Conservation (phyloP, 1,140 invertebrate species). For the Bursaphelenchus mucronatus region DNA sequence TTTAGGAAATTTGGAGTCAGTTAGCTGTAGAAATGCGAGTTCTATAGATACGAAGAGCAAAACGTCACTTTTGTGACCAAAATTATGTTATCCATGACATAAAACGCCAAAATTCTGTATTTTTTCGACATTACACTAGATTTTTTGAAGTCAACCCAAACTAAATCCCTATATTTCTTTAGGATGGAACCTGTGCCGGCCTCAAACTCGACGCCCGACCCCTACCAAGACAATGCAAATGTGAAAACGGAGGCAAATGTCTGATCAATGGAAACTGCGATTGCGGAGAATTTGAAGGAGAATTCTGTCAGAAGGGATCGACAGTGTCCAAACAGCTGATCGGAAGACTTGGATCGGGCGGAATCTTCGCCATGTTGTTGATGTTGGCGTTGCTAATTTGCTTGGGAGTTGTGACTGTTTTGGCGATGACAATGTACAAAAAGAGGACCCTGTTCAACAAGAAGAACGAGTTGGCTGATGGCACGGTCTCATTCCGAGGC, state of each 20-base stretch:
- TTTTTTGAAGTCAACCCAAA: too few relatives aligned
- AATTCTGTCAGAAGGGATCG: slow-evolving; percentile 48
- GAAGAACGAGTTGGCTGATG: slow-evolving; percentile 56
- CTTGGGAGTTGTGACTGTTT: slow-evolving; percentile 48
- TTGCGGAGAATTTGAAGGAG: slow-evolving; percentile 56
- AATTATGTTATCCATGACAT: too few relatives aligned
- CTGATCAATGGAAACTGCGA: slow-evolving; percentile 48
- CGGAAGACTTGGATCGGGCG: slow-evolving; percentile 38
- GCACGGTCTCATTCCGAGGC: slow-evolving; percentile 55
- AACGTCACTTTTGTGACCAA: too few relatives aligned
- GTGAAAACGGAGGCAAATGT: slow-evolving; percentile 58
- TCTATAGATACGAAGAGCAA: too few relatives aligned
- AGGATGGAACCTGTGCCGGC: slow-evolving; percentile 52
- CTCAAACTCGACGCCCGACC: slow-evolving; percentile 42
- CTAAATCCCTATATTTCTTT: not conserved
- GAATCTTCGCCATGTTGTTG: slow-evolving; percentile 48
- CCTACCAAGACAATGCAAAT: slow-evolving; percentile 55
- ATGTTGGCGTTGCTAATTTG: slow-evolving; percentile 49
- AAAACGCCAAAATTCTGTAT: too few relatives aligned
- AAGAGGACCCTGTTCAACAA: slow-evolving; percentile 45
- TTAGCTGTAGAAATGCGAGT: too few relatives aligned
- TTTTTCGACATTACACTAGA: too few relatives aligned
- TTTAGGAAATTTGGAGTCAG: too few relatives aligned
- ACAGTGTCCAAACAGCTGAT: slow-evolving; percentile 50
- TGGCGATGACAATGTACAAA: slow-evolving; percentile 49